Base-by-base conservation (phyloP, 2,797 vertebrate species). In the Cheirogaleus major region DNA sequence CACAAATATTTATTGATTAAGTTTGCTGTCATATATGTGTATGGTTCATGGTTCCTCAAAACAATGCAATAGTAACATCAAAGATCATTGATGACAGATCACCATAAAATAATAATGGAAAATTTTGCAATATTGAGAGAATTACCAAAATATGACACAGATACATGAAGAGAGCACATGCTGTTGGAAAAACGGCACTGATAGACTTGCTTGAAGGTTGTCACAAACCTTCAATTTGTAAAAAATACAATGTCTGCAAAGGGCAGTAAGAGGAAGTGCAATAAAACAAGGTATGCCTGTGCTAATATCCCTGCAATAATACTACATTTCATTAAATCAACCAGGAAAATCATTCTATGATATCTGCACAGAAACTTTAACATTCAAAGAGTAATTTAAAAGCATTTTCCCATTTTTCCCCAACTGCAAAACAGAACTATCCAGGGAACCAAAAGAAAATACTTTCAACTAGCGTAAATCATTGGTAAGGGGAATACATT, bases 301-400 rank as follows among this genome's bases (percentile, higher is more conserved):
- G 23, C 76, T 57, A 55, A 38, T 27, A 38, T 38, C 8, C n/a
- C n/a, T 38, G 41, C 93, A 92, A 61, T 70, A 92, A 65, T 82
- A 86, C 82, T 95, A 80, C 76, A 93, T 96, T 97, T 97, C 97
- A 94, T 97, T 84, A 91, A 95, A 85, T 87, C 87, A 61, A 72
- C 90, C 83, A 78, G 14, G 12, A 89, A 97, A 96, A 87, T 79
- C 32, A 1, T 82, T 98, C 85, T 88, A 20, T 55, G 65, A 5
- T 70, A 30, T 52, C 45, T n/a, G 1, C 76, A 91, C 55, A 96
- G 55, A 89, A 59, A 30, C 41, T 75, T 75, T 76, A 86, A 94
- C 14, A 52, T 7, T 12, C 25, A 25, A 57, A 92, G 91, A 88
- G 4, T 57, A 85, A 93, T 90, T 92, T 76, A 59, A 91, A 98